These are phyloP conservation scores for Pangasianodon gigas DNA, from an alignment of 2,113 vertebrate genomes.

Conservation along the genomic window DNA sequence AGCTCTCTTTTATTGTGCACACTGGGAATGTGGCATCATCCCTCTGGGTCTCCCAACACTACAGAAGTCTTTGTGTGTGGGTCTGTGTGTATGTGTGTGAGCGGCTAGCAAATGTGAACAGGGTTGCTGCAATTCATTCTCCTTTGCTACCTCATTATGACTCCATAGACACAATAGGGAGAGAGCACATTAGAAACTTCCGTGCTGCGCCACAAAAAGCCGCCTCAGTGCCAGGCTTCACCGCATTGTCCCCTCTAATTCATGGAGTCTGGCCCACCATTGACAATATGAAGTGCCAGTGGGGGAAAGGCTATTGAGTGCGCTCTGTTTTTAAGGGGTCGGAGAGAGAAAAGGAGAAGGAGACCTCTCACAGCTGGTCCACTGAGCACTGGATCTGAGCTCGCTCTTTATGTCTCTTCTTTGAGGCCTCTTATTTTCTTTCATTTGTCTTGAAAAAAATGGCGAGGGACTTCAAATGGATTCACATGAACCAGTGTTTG, in stretches of 20 bases:
- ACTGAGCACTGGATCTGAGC: slow-evolving; percentile 68
- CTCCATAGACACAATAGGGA: slow-evolving; percentile 51
- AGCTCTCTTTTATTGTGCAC: background rate
- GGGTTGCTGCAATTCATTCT: slow-evolving; percentile 58
- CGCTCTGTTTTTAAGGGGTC: slow-evolving; percentile 71
- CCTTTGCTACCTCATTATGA: slow-evolving; percentile 63
- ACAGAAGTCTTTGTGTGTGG: slow-evolving; percentile 40
- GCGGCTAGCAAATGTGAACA: slow-evolving; percentile 62
- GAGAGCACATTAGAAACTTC: slow-evolving; percentile 52
- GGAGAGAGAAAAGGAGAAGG: slow-evolving; percentile 61
- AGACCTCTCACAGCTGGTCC: slow-evolving; percentile 67
- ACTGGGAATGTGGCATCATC: slow-evolving; percentile 8
- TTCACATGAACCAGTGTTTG: slow-evolving; percentile 72
- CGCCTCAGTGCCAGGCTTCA: slow-evolving; percentile 48
- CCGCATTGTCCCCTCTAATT: slow-evolving; percentile 79
- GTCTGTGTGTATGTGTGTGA: slow-evolving; percentile 57
- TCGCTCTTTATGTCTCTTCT: slow-evolving; percentile 67
- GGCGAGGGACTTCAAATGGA: slow-evolving; percentile 73
- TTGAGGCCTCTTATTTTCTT: slow-evolving; percentile 65
- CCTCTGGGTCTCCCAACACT: background rate
- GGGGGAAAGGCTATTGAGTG: slow-evolving; percentile 74
- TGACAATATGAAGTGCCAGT: slow-evolving; percentile 78
- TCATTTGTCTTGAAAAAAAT: slow-evolving; percentile 63
- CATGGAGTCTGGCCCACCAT: slow-evolving; percentile 76
- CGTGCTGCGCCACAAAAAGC: slow-evolving; percentile 46